Evolutionary conservation across 2,113 vertebrate genomes (phyloP).

Genomic region (Rallus limicola): DNA sequence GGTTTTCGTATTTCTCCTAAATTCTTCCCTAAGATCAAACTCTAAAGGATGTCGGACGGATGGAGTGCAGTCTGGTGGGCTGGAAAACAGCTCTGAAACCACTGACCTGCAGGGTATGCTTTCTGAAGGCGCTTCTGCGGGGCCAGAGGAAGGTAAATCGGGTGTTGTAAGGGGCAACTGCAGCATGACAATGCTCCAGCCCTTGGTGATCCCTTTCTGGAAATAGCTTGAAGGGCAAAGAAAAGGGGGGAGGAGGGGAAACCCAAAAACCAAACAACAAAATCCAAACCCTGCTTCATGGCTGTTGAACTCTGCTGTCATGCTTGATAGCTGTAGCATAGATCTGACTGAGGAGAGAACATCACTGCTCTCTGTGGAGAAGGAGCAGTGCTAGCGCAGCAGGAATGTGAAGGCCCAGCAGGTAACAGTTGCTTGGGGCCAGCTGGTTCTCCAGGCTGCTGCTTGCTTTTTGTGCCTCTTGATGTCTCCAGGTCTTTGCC

Average conservation of each 20-base stretch:
- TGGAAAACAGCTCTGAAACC: slow-evolving; percentile 78
- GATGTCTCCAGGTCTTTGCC: background rate
- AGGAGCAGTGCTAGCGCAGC: background rate
- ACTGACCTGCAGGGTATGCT: slow-evolving; percentile 78
- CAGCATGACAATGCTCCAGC: background rate
- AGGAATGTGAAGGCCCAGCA: background rate
- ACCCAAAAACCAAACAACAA: too few species aligned
- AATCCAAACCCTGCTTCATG: background rate
- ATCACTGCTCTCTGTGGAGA: background rate
- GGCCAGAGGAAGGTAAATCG: slow-evolving; percentile 82
- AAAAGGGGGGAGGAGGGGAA: too few species aligned
- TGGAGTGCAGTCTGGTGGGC: slow-evolving; percentile 67
- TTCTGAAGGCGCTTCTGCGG: slow-evolving; percentile 78
- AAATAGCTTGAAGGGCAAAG: background rate
- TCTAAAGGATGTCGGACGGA: slow-evolving; percentile 71
- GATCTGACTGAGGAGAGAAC: background rate
- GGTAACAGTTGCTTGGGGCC: background rate
- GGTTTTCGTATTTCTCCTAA: background rate
- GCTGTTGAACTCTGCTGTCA: background rate
- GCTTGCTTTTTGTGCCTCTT: background rate
- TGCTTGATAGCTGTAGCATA: background rate
- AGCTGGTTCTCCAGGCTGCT: fast-evolving
- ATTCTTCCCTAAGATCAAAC: slow-evolving; percentile 53
- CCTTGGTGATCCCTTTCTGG: background rate
- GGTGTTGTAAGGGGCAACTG: fast-evolving